Evolutionary conservation across 2,888 invertebrate species (phyloP).

Genomic region (Polymixis flavicincta): DNA sequence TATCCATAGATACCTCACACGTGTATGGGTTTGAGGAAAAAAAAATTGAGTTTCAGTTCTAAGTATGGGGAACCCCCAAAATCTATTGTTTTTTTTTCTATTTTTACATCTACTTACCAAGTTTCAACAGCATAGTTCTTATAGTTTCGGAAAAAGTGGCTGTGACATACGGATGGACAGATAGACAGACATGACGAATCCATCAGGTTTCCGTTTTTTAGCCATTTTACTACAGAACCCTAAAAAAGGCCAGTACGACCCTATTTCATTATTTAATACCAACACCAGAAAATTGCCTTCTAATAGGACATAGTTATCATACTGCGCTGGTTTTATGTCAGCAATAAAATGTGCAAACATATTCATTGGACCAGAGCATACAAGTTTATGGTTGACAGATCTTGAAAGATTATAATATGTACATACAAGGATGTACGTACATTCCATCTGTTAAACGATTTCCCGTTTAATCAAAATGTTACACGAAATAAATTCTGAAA

Average conservation of each 20-base stretch:
- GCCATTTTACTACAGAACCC: too few species aligned
- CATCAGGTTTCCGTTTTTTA: too few species aligned
- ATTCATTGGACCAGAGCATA: slow-evolving; percentile 5
- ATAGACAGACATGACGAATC: too few species aligned
- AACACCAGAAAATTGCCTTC: slow-evolving; percentile 28
- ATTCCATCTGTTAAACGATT: slow-evolving; percentile 28
- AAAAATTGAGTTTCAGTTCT: too few species aligned
- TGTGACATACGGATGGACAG: too few species aligned
- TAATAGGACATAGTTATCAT: slow-evolving; percentile 44
- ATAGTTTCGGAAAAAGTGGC: too few species aligned
- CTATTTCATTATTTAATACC: slow-evolving; percentile 36
- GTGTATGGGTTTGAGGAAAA: too few species aligned
- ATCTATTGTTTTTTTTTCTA: too few species aligned
- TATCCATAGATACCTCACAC: too few species aligned
- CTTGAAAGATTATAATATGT: slow-evolving; percentile 2
- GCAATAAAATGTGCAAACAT: slow-evolving; percentile 42
- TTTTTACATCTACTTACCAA: too few species aligned
- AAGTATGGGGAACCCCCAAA: too few species aligned
- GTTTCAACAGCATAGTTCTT: too few species aligned
- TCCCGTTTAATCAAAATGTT: slow-evolving; percentile 36
- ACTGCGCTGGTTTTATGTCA: slow-evolving; percentile 25
- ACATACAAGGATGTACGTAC: slow-evolving; percentile 24
- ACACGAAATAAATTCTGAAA: slow-evolving; percentile 7
- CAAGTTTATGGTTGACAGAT: slow-evolving; percentile 29
- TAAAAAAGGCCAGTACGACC: slow-evolving; percentile 16